Conservation (phyloP, 1,140 invertebrate genomes). For the Drosophila ananassae region DNA sequence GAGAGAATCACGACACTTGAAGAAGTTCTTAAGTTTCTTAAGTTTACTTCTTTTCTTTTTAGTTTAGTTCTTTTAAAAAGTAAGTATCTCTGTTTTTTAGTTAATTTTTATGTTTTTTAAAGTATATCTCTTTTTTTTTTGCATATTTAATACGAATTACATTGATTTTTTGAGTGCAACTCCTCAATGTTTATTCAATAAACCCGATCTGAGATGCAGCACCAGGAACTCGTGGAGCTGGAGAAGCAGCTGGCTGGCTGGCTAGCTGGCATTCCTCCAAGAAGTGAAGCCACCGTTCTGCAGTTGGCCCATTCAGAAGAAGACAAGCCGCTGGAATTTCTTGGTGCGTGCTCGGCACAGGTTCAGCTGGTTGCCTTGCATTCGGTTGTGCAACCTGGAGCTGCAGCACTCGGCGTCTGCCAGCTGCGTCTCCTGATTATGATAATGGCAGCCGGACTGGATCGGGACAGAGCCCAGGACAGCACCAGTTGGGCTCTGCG, state of each 20-base stretch:
- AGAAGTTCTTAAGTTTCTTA: neutral
- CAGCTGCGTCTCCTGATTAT: conserved; percentile 77
- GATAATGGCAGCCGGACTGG: conserved; percentile 62
- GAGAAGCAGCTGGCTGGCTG: conserved; percentile 29
- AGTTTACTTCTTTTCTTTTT: neutral
- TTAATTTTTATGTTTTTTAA: too few relatives aligned
- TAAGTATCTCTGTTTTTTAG: too few relatives aligned
- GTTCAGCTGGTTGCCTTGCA: conserved; percentile 45
- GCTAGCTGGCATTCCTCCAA: conserved; percentile 50
- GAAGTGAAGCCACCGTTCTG: conserved; percentile 18
- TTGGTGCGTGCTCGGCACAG: conserved; percentile 83
- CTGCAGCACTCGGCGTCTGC: conserved; percentile 58
- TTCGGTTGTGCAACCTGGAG: conserved; percentile 19
- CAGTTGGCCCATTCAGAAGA: conserved; percentile 69
- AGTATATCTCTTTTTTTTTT: neutral
- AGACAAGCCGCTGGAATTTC: conserved; percentile 81
- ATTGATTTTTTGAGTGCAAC: conserved; percentile 32
- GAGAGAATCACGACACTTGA: conserved; percentile 3
- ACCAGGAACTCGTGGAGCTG: conserved; percentile 19
- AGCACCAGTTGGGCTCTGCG: conserved; percentile 27
- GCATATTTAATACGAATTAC: neutral
- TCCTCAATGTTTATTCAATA: conserved; percentile 81
- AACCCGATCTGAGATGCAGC: conserved; percentile 68
- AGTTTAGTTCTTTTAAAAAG: too few relatives aligned
- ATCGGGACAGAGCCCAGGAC: conserved; percentile 23